Evolutionary conservation across 2,888 invertebrate species (phyloP).

Genomic region (Lycia hirtaria): DNA sequence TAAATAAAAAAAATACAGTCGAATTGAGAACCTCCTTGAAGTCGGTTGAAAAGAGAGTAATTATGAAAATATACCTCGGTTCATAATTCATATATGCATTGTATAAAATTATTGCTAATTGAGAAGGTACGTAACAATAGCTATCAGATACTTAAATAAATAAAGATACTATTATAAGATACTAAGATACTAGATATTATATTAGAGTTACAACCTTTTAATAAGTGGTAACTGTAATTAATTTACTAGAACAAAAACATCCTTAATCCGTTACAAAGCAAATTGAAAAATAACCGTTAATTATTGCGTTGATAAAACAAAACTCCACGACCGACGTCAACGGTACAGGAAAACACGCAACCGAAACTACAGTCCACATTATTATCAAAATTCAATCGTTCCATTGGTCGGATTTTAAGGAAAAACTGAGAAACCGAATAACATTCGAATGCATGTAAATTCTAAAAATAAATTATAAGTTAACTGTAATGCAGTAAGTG

Average conservation of each 20-base stretch:
- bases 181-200: no score
- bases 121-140: no score
- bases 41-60: no score
- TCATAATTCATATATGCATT: no score
- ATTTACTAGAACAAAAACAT: background rate
- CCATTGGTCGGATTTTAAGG: slow-evolving; percentile 21
- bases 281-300: slow-evolving; percentile 27
- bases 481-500: slow-evolving; percentile 4
- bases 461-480: slow-evolving; percentile 1
- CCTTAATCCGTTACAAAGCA: background rate
- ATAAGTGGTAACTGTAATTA: background rate
- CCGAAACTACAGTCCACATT: slow-evolving; percentile 15
- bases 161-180: no score
- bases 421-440: background rate
- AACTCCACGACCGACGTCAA: slow-evolving; percentile 29
- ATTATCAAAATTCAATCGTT: slow-evolving; percentile 22
- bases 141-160: no score
- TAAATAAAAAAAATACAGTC: no score
- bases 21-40: no score
- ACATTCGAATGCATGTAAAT: background rate
- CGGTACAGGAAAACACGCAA: slow-evolving; percentile 34
- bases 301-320: slow-evolving; percentile 23
- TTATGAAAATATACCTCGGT: no score
- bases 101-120: no score
- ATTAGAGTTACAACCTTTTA: no score